Base-by-base conservation (phyloP, 2,113 vertebrate species). In the Acrocephalus arundinaceus region DNA sequence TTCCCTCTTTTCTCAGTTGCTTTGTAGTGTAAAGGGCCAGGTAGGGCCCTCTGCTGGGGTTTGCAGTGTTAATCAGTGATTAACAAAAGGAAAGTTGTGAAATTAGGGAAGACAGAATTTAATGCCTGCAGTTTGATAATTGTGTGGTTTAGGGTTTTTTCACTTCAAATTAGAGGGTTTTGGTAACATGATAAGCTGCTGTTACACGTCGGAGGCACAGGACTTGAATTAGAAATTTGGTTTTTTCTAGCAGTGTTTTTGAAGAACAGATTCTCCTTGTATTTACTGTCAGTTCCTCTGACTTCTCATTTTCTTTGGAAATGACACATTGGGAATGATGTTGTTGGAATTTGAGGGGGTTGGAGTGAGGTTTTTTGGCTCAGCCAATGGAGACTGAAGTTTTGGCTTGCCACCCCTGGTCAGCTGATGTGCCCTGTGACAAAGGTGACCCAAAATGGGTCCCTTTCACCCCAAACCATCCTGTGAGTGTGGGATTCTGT, bases 191-290 rank as follows among this genome's bases (percentile, higher is more conserved):
- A n/a, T 35, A 37, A 72, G 66, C 51, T 54, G 57, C 49, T 15
- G 3, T 33, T n/a, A 16, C 6, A 18, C 1, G 1, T 46, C 3
- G 4, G 62, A 55, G 49, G 31, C 13, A 4, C 5, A 31, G 58
- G 43, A 27, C 17, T 54, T 55, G 6, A 37, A 39, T 13, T 28
- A 6, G 43, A 57, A 30, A 67, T 58, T 23, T 65, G 35, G 17
- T 3, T 39, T 62, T 70, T 61, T 39, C 20, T 66, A 63, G 4
- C 28, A 39, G 3, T 8, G 41, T n/a, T 51, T 54, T 62, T 46
- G 6, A 55, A 43, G 46, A 82, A 45, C 71, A 43, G 8, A 61
- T 68, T 70, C 7, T 55, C 39, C 30, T 35, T 51, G 0, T 30
- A 1, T 31, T 51, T 46, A 2, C 10, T 39, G 23, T 12, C n/a